Evolutionary conservation across 1,140 invertebrate species (phyloP), one percentile per base, ranked within the genome.

Genomic region (Diabrotica virgifera): DNA sequence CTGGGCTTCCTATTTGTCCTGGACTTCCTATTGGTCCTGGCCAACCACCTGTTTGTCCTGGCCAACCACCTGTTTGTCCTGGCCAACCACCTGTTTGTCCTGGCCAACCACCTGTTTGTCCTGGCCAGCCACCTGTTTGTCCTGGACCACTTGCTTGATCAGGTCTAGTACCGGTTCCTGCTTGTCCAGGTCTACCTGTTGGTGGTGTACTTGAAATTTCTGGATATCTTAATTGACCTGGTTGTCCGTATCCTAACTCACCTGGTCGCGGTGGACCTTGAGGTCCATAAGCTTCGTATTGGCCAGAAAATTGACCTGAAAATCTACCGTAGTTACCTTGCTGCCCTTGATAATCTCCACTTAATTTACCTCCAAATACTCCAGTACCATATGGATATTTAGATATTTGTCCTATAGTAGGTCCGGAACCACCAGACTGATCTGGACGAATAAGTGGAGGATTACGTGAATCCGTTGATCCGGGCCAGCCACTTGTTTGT

Each of bases 231-330:
- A 11, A 2, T 57, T 8, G 8, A 65, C 64, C 64, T 10, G 0
- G 13, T 35, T 62, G 55, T 10, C 35, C 55, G 3, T 8, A 5
- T 5, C 51, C 50, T 24, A 24, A 14, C 14, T 46, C 51, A 24
- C 58, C 58, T 38, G 51, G 52, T 62, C 37, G 9, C 8, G 46
- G 53, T 36, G 37, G 52, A 12, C 50, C 58, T 13, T 50, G 58
- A 12, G 36, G 38, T 24, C 36, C 57, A 37, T 68, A 61, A n/a
- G 67, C 35, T 65, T 68, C 64, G 64, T 76, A 77, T 36, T 68
- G 67, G 5, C 75, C 75, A 11, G 72, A 60, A 70, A 77, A 77
- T n/a, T 59, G 64, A 8, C 75, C 75, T 11, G 71, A 73, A 66
- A 77, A 77, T 62, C 63, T 60, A 5, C 75, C 75, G 35, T 64